These are phyloP conservation scores for Entomobrya multifasciata DNA, from an alignment of 2,888 invertebrate genomes.

Conservation along the genomic window DNA sequence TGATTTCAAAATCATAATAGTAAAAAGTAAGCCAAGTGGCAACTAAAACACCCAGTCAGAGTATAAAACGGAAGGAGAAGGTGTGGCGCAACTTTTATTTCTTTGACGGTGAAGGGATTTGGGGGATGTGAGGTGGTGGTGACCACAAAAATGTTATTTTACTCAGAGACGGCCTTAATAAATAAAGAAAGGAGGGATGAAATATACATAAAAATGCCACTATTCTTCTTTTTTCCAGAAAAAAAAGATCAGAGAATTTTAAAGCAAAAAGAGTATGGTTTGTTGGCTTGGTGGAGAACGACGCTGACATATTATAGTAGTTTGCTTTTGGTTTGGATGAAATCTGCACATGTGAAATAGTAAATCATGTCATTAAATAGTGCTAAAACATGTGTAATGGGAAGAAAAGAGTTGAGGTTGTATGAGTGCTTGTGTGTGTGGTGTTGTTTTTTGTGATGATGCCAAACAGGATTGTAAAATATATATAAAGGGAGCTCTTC, in stretches of 20 bases:
- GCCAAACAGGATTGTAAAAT: slow-evolving; percentile 32
- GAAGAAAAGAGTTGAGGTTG: slow-evolving; percentile 34
- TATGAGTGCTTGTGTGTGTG: slow-evolving; percentile 26
- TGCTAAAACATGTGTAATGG: slow-evolving; percentile 75
- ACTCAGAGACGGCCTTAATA: slow-evolving; percentile 9
- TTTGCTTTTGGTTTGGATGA: slow-evolving; percentile 5
- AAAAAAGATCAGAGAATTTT: not conserved
- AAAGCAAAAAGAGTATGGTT: not conserved
- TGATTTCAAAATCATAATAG: slow-evolving; percentile 24
- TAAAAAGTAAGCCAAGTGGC: slow-evolving; percentile 6
- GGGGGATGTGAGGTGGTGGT: not conserved
- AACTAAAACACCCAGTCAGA: slow-evolving; percentile 3
- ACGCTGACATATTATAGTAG: slow-evolving; percentile 13
- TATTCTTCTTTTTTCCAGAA: slow-evolving; percentile 4
- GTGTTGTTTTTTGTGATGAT: slow-evolving; percentile 49
- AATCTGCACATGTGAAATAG: slow-evolving; percentile 64
- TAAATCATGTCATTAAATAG: slow-evolving; percentile 76
- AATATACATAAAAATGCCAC: slow-evolving; percentile 46
- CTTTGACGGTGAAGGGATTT: slow-evolving; percentile 8
- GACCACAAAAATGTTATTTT: slow-evolving; percentile 17
- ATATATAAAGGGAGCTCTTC: no score
- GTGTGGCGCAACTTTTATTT: slow-evolving; percentile 32
- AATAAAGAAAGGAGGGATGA: slow-evolving; percentile 42
- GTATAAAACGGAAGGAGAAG: slow-evolving; percentile 36
- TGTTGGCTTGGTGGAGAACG: slow-evolving; percentile 7